A percentile compares a stretch with the other conserved stretches of the same genome.
These are phyloP conservation scores for Dolomedes plantarius DNA, from an alignment of 2,888 invertebrate genomes.

Conservation along the genomic window DNA sequence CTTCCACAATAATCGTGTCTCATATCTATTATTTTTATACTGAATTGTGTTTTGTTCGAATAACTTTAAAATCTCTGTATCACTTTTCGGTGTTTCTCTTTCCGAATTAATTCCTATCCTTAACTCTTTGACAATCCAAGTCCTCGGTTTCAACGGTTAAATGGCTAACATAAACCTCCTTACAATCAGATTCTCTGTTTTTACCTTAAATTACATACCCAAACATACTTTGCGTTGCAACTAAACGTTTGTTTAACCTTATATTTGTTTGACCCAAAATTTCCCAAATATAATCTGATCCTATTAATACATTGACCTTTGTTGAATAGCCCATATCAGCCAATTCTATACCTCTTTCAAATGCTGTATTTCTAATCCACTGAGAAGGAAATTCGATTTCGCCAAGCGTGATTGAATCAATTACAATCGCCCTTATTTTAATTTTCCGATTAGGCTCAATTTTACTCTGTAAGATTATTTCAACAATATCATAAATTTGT, in stretches of 20 bases:
- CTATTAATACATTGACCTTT: not conserved
- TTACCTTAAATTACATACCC: not conserved
- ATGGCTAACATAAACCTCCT: too few species aligned
- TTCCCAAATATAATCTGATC: not conserved
- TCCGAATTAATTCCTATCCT: not conserved
- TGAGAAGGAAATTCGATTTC: too few species aligned
- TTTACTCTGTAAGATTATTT: too few species aligned
- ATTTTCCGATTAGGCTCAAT: too few species aligned
- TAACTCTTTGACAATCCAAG: not conserved
- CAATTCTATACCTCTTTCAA: too few species aligned
- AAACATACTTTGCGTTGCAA: not conserved
- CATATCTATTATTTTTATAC: constrained; percentile 8
- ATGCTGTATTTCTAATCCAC: too few species aligned
- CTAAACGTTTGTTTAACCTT: not conserved
- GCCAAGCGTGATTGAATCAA: too few species aligned
- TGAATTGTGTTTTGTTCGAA: constrained; percentile 13
- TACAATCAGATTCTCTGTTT: not conserved
- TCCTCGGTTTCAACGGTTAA: not conserved
- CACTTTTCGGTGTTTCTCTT: not conserved
- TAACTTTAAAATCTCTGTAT: not conserved
- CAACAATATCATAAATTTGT: too few species aligned
- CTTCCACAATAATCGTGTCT: constrained; percentile 19
- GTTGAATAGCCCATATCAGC: too few species aligned
- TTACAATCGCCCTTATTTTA: too few species aligned
- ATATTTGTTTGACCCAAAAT: not conserved